phyloP scores from a whole-genome alignment of 2,113 vertebrate genomes.

The Takifugu bimaculatus region DNA sequence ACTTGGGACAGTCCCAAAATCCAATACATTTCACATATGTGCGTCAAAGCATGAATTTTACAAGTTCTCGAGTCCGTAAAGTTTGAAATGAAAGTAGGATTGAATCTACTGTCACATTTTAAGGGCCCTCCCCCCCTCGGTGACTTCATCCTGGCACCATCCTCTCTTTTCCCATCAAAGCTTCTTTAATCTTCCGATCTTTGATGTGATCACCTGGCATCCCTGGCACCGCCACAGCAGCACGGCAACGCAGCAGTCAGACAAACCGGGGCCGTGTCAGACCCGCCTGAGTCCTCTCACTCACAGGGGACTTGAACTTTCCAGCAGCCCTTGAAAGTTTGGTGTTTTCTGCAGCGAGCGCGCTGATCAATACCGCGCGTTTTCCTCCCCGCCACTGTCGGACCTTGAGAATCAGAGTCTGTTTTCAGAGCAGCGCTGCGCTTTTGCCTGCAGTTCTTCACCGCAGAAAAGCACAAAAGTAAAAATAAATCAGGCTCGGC shows the following conservation, averaged over 20 bases:
- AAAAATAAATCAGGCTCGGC: too few species aligned
- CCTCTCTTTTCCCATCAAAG: background rate
- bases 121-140: background rate
- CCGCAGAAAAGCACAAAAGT: too few species aligned
- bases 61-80: too few species aligned
- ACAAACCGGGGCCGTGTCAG: constrained; percentile 17
- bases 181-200: constrained; percentile 20
- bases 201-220: constrained; percentile 26
- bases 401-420: background rate
- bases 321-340: constrained; percentile 43
- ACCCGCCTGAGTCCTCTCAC: background rate
- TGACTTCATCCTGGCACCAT: background rate
- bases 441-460: background rate
- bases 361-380: constrained; percentile 32
- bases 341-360: constrained; percentile 15
- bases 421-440: background rate
- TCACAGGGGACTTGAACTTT: constrained; percentile 26
- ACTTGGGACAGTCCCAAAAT: too few species aligned
- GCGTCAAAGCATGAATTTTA: too few species aligned
- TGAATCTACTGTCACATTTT: too few species aligned
- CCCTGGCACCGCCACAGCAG: constrained; percentile 19
- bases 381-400: constrained; percentile 10
- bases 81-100: too few species aligned
- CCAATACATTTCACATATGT: too few species aligned
- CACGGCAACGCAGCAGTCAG: constrained; percentile 7